phyloP scores from a whole-genome alignment of 2,888 invertebrate species.

The Pocota personata region DNA sequence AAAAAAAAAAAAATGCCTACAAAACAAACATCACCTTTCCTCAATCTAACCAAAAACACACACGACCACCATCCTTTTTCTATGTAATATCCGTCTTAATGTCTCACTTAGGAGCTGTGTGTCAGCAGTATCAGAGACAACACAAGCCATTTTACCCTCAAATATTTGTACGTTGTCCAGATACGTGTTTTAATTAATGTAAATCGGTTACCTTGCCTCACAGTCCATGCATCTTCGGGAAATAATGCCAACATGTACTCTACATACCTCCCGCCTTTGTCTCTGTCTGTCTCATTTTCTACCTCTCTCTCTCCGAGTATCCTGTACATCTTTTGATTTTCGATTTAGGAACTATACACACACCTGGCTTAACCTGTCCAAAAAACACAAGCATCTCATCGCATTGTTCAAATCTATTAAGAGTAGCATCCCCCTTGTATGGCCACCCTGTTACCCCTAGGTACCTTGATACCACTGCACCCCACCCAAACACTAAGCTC shows the following conservation, averaged over 20 bases:
- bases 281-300: not conserved
- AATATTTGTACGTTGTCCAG: conserved; percentile 57
- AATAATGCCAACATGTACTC: conserved; percentile 26
- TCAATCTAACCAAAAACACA: not conserved
- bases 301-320: too few species aligned
- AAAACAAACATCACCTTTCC: not conserved
- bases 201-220: conserved; percentile 52
- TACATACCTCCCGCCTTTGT: too few species aligned
- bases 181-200: conserved; percentile 70
- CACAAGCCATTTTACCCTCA: conserved; percentile 54
- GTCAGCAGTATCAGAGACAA: conserved; percentile 23
- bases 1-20: not conserved
- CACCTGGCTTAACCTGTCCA: not conserved
- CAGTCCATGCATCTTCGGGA: conserved; percentile 21
- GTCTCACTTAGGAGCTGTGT: conserved; percentile 26
- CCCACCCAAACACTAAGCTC: not conserved
- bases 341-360: not conserved
- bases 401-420: conserved; percentile 55
- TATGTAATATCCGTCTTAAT: conserved; percentile 6
- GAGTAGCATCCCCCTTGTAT: not conserved
- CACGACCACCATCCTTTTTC: not conserved
- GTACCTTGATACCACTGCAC: conserved; percentile 13
- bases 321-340: conserved; percentile 28
- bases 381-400: conserved; percentile 12
- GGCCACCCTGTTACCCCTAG: not conserved